Evolutionary conservation across 2,797 vertebrate genomes (phyloP).

Genomic region (Fringilla coelebs): DNA sequence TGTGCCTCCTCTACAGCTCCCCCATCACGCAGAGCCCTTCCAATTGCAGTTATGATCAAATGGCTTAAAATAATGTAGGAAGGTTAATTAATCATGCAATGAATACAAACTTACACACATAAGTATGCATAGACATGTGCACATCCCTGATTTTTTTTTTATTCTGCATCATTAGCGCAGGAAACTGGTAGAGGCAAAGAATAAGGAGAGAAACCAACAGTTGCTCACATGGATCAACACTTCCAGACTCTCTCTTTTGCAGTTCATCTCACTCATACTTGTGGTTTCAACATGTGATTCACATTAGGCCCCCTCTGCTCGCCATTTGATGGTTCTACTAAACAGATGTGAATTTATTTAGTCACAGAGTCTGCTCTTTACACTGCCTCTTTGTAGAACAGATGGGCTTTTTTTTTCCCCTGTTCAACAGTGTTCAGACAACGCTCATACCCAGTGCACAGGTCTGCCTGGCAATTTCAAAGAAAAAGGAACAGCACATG

Average conservation of each 20-base stretch:
- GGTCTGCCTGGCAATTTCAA: neutral
- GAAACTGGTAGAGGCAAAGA: neutral
- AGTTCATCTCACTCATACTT: constrained; percentile 61
- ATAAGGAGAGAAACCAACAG: constrained; percentile 32
- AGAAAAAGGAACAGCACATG: neutral
- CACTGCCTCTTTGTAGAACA: constrained; percentile 47
- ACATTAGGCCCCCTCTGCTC: constrained; percentile 56
- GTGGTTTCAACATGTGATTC: constrained; percentile 67
- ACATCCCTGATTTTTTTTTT: neutral
- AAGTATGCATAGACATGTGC: neutral
- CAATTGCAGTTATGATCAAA: neutral
- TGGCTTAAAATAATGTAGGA: neutral
- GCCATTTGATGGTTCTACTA: constrained; percentile 56
- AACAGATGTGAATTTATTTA: constrained; percentile 70
- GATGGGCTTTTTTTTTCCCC: neutral
- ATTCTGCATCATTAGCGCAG: neutral
- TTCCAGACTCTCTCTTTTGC: constrained; percentile 51
- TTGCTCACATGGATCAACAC: constrained; percentile 54
- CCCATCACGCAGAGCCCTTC: neutral
- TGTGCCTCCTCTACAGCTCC: neutral
- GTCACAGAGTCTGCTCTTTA: constrained; percentile 56
- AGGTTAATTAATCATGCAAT: neutral
- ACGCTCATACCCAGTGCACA: neutral
- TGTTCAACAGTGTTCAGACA: constrained; percentile 1
- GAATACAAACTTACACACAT: neutral